A percentile compares a stretch with the other conserved stretches of the same genome.
These are phyloP conservation scores for Anser brachyrhynchus DNA, from an alignment of 2,113 vertebrate species.

Conservation along the genomic window DNA sequence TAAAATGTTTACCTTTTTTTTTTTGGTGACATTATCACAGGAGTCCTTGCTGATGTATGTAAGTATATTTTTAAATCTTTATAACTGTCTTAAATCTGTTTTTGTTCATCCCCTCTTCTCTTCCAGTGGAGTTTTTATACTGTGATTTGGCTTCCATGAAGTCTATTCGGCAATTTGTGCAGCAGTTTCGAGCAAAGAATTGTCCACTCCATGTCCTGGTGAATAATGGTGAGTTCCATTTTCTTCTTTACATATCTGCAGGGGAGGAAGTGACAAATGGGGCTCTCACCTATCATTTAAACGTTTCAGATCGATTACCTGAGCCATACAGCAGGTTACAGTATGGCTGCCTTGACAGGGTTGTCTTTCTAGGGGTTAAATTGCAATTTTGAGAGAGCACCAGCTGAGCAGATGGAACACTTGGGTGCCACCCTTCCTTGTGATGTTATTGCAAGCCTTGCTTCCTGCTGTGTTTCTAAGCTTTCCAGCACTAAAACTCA, in stretches of 20 bases:
- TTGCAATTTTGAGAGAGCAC: not conserved
- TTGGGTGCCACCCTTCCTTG: not conserved
- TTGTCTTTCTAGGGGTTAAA: not conserved
- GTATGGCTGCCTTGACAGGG: not conserved
- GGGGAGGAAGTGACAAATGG: not conserved
- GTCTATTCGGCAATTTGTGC: slow-evolving; percentile 83
- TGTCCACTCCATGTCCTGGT: slow-evolving; percentile 88
- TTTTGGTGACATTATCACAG: not conserved
- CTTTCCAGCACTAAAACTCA: not conserved
- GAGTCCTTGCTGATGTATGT: not conserved
- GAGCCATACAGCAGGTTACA: not conserved
- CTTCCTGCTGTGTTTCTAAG: not conserved
- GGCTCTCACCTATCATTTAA: not conserved
- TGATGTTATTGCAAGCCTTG: not conserved
- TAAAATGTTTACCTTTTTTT: not conserved
- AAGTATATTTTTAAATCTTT: not conserved
- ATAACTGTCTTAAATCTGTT: not conserved
- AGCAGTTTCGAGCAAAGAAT: slow-evolving; percentile 77
- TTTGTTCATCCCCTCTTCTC: not conserved
- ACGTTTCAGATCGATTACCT: not conserved
- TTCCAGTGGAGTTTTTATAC: slow-evolving; percentile 86
- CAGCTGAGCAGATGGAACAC: not conserved
- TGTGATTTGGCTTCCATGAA: slow-evolving; percentile 88
- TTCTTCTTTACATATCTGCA: not conserved
- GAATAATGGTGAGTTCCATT: slow-evolving; percentile 86